These are phyloP conservation scores for Ectropis grisescens DNA, from an alignment of 1,140 invertebrate genomes.

Conservation along the genomic window DNA sequence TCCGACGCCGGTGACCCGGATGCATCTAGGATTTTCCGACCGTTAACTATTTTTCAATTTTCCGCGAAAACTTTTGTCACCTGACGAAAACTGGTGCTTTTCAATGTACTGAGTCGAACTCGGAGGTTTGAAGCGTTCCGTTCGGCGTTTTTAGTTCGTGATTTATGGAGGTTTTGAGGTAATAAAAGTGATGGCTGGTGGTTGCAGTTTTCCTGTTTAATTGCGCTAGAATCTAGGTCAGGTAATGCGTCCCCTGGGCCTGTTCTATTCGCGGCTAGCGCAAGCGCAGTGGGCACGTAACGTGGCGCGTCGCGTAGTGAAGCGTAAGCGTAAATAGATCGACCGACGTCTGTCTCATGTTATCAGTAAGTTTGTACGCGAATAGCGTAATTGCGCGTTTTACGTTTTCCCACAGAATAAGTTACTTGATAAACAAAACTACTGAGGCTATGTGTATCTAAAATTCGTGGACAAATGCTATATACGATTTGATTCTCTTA, in stretches of 20 bases:
- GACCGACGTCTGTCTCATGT: not conserved
- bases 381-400: not conserved
- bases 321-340: constrained; percentile 40
- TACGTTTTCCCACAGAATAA: not conserved
- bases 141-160: not conserved
- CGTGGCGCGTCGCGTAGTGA: constrained; percentile 35
- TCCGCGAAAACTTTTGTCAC: constrained; percentile 31
- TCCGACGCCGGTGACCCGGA: constrained; percentile 53
- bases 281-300: constrained; percentile 31
- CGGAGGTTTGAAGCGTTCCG: not conserved
- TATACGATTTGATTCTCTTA: not conserved
- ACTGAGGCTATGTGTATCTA: not conserved
- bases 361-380: not conserved
- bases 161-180: too few relatives aligned
- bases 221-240: constrained; percentile 43
- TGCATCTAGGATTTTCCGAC: constrained; percentile 57
- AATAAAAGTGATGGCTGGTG: not conserved
- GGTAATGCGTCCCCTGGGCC: constrained; percentile 42
- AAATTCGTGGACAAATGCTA: not conserved
- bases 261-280: too few relatives aligned
- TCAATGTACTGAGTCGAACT: too few relatives aligned
- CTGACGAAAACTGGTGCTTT: too few relatives aligned
- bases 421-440: not conserved
- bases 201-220: constrained; percentile 7
- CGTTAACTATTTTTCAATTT: constrained; percentile 34